These are phyloP conservation scores for Altica lythri DNA, from an alignment of 2,888 invertebrate genomes.

Conservation along the genomic window DNA sequence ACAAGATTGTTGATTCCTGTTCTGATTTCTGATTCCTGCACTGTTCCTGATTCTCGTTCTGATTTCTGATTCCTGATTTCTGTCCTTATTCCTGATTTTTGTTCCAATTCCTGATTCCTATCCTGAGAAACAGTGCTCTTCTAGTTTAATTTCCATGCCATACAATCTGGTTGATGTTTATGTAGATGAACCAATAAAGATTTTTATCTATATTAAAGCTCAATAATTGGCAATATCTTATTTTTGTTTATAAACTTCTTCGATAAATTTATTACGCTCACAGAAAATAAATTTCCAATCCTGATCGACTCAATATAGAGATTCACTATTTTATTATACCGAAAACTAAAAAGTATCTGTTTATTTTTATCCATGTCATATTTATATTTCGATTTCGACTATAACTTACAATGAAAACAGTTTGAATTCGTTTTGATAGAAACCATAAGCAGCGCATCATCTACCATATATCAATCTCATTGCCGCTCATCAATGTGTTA, in stretches of 20 bases:
- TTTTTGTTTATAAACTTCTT: too few relatives aligned
- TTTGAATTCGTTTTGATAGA: conserved; percentile 25
- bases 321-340: too few relatives aligned
- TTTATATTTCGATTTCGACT: too few relatives aligned
- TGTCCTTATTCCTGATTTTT: neutral
- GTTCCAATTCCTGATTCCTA: neutral
- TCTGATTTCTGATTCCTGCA: neutral
- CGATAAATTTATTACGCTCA: too few relatives aligned
- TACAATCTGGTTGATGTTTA: conserved; percentile 42
- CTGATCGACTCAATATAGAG: too few relatives aligned
- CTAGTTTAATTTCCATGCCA: conserved; percentile 24
- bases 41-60: neutral
- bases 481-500: conserved; percentile 54
- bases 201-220: conserved; percentile 43
- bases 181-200: conserved; percentile 43
- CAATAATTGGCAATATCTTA: conserved; percentile 50
- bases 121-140: conserved; percentile 1
- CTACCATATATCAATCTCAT: conserved; percentile 40
- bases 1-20: neutral
- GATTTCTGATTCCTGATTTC: too few relatives aligned
- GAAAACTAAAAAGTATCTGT: too few relatives aligned
- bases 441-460: conserved; percentile 24
- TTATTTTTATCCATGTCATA: too few relatives aligned
- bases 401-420: too few relatives aligned
- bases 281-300: too few relatives aligned